These are phyloP conservation scores for Ptyas mucosa DNA, from an alignment of 2,113 vertebrate species.

Conservation along the genomic window DNA sequence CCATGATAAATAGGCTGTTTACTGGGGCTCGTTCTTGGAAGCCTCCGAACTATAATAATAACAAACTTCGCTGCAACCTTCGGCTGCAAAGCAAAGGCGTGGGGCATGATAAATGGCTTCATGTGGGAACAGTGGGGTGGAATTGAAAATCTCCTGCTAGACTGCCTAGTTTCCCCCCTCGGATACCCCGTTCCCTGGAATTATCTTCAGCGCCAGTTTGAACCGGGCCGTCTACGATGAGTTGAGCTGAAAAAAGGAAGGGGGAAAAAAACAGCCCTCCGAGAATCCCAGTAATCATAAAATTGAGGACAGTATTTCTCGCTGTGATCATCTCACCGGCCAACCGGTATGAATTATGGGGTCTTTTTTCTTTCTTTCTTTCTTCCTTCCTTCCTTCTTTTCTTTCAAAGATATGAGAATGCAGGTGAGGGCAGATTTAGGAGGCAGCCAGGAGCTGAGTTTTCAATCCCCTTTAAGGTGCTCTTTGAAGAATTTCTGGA, in stretches of 20 bases:
- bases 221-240: slow-evolving; percentile 67
- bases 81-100: not conserved
- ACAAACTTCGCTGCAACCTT: slow-evolving; percentile 49
- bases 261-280: slow-evolving; percentile 19
- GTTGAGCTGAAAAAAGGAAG: slow-evolving; percentile 33
- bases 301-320: slow-evolving; percentile 69
- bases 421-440: slow-evolving; percentile 34
- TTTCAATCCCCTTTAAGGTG: not conserved
- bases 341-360: slow-evolving; percentile 61
- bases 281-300: slow-evolving; percentile 70
- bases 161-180: not conserved
- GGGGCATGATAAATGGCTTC: slow-evolving; percentile 49
- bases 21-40: slow-evolving; percentile 31
- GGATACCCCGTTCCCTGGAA: slow-evolving; percentile 53
- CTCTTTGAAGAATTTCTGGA: not conserved
- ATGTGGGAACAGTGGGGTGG: slow-evolving; percentile 38
- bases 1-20: slow-evolving; percentile 49
- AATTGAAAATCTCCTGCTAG: slow-evolving; percentile 43
- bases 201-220: slow-evolving; percentile 54
- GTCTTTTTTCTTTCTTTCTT: slow-evolving; percentile 26
- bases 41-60: slow-evolving; percentile 33
- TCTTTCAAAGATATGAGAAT: slow-evolving; percentile 39
- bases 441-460: not conserved
- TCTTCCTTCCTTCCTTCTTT: not conserved
- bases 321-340: slow-evolving; percentile 67